Conservation (phyloP, 92 coral and sea anemone genomes). For the Ricordea florida region DNA sequence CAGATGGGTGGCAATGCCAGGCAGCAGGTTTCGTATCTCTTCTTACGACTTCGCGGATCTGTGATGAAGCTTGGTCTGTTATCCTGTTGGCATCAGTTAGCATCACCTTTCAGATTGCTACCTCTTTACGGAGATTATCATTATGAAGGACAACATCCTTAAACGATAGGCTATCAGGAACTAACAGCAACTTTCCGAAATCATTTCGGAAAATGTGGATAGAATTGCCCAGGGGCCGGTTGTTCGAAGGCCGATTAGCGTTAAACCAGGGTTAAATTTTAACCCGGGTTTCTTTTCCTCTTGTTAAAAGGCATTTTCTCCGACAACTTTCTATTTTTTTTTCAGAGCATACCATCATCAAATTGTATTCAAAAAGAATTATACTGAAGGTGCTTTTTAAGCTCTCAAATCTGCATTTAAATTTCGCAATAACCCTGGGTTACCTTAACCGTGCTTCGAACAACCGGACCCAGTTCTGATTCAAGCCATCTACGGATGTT, state of each 20-base stretch:
- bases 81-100: neutral
- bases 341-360: too few species aligned
- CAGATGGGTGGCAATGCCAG: conserved; percentile 40
- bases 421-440: too few species aligned
- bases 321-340: too few species aligned
- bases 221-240: too few species aligned
- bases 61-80: conserved; percentile 16
- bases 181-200: conserved; percentile 10
- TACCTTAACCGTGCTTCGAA: too few species aligned
- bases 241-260: too few species aligned
- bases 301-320: too few species aligned
- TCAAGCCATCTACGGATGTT: conserved; percentile 39
- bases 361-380: too few species aligned
- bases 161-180: conserved; percentile 24
- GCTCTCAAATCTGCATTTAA: too few species aligned
- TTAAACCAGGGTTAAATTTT: too few species aligned
- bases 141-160: conserved; percentile 16
- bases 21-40: conserved; percentile 20
- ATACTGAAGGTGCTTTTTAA: too few species aligned
- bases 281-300: too few species aligned
- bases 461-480: conserved; percentile 20
- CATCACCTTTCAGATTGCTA: conserved; percentile 6
- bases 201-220: conserved; percentile 19
- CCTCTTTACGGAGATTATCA: conserved; percentile 14
- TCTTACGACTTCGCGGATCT: conserved; percentile 32